These are phyloP conservation scores for Pelagia noctiluca DNA, from an alignment of 30 jellyfish, hydroid and myxozoan species.

Conservation along the genomic window DNA sequence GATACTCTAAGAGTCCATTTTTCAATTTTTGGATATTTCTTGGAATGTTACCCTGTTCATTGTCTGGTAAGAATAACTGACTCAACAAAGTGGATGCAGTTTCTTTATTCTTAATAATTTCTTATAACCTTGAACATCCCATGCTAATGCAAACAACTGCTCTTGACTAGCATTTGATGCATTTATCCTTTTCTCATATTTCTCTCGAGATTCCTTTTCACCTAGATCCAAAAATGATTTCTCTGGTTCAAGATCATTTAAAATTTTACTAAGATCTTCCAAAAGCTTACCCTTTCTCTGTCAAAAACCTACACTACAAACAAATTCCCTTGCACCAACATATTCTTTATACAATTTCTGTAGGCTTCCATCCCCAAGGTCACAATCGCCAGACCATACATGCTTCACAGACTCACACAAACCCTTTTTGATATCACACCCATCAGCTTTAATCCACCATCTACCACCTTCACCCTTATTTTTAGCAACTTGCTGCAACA, in stretches of 20 bases:
- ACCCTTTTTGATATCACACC: neutral
- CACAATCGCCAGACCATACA: neutral
- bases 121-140: neutral
- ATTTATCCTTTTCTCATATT: too few relatives aligned
- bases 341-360: neutral
- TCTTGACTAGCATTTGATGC: neutral
- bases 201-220: neutral
- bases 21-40: too few relatives aligned
- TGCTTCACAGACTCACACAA: neutral
- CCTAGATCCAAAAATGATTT: neutral
- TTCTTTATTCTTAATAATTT: too few relatives aligned
- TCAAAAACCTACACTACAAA: neutral
- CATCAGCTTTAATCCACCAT: neutral
- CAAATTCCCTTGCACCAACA: neutral
- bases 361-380: neutral
- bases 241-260: neutral
- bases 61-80: neutral
- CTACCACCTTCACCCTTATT: neutral
- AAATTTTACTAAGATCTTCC: neutral
- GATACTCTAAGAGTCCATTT: too few relatives aligned
- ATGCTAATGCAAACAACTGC: neutral
- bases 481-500: neutral
- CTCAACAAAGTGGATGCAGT: neutral
- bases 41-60: neutral
- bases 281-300: neutral